Conservation (phyloP, 2,113 vertebrate genomes). For the Eleginops maclovinus region DNA sequence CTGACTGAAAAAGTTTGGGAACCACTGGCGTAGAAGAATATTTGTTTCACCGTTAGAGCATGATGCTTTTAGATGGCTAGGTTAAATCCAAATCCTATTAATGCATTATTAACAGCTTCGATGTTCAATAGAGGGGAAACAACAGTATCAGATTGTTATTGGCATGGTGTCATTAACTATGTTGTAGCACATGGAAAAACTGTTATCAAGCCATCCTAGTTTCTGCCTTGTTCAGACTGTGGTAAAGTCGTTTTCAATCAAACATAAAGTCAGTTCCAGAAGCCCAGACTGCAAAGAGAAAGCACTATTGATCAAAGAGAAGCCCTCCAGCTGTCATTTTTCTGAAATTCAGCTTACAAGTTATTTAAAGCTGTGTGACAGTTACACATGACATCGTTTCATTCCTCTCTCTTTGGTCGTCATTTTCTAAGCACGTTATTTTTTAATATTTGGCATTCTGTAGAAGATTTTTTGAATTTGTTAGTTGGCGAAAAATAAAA, state of each 20-base stretch:
- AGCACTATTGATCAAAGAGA: neutral
- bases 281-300: neutral
- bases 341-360: neutral
- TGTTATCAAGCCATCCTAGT: neutral
- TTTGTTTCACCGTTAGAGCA: no score
- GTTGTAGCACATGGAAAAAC: no score
- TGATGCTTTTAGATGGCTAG: no score
- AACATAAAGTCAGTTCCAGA: neutral
- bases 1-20: no score
- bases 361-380: neutral
- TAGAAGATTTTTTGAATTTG: neutral
- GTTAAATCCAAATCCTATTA: no score
- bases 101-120: no score
- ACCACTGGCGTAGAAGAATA: no score
- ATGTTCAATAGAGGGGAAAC: no score
- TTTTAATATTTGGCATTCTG: constrained; percentile 20
- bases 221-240: neutral
- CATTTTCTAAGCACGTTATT: neutral
- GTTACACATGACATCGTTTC: neutral
- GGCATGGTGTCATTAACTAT: no score
- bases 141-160: no score
- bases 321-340: neutral
- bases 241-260: neutral
- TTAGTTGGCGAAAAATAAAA: constrained; percentile 30
- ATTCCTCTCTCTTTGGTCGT: neutral